Evolutionary conservation across 2,888 invertebrate genomes (phyloP), one percentile per base, ranked within the genome.

Genomic region (Strigamia maritima): DNA sequence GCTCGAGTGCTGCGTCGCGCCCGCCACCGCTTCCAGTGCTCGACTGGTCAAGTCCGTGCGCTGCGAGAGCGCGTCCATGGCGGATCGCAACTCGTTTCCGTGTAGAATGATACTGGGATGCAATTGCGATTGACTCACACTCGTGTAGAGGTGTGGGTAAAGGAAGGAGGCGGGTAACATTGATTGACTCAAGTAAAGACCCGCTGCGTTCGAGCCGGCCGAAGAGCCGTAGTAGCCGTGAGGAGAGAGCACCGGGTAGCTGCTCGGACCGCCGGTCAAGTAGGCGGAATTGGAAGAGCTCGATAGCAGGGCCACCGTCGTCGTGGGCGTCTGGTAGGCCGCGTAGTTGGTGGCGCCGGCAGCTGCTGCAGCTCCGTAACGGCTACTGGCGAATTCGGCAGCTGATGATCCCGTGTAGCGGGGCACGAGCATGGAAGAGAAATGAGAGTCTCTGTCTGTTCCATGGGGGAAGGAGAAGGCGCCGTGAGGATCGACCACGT

Each of bases 131-230:
- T 83, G 82, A 10, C 82, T 81, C 10, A 82, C 80, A 26, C 83
- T 82, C 35, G 83, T 81, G 81, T 85, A 84, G 4, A 85, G 81
- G 78, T 85, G 85, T 6, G 86, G 85, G 81, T 85, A 86, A 19
- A 86, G 82, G 79, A 86, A 84, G 31, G 84, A 82, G 12, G 84
- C 81, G 1, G 84, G 83, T 22, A 85, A 81, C 79, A 84, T 83
- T 0, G 83, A 82, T 4, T 84, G 83, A 74, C 83, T 82, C 49
- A 84, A 79, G 77, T 83, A 84, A 79, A 82, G 80, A 19, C 81
- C 80, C 70, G 84, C 83, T 6, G 84, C 82, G n/a, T 83, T 77
- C 75, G 79, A 82, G 26, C 79, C 75, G 44, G 78, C 75, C 26
- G 75, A 35, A 14, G 79, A 80, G 19, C 81, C 81, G 78, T 82